Evolutionary conservation across 1,140 invertebrate species (phyloP).

Genomic region (Pararge aegeria): DNA sequence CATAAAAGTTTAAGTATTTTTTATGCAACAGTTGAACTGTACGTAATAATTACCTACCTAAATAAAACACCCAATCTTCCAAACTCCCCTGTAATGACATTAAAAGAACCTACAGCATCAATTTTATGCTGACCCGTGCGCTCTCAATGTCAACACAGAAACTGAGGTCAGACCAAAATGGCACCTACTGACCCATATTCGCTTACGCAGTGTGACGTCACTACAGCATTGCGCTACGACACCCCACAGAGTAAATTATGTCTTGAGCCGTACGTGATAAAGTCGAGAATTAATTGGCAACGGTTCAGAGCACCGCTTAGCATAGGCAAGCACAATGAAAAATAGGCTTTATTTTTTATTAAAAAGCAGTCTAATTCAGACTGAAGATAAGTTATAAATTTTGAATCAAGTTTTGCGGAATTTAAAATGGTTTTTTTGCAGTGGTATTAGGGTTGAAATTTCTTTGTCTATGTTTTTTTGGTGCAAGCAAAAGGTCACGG

Average conservation of each 20-base stretch:
- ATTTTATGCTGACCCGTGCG: slow-evolving; percentile 7
- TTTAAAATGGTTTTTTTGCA: background rate
- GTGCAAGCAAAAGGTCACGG: slow-evolving; percentile 29
- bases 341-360: slow-evolving; percentile 5
- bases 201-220: slow-evolving; percentile 59
- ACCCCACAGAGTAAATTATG: slow-evolving; percentile 24
- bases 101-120: slow-evolving; percentile 11
- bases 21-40: too few species aligned
- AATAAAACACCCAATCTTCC: slow-evolving; percentile 6
- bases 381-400: background rate
- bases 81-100: slow-evolving; percentile 2
- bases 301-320: background rate
- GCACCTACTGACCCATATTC: slow-evolving; percentile 51
- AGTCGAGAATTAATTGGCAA: slow-evolving; percentile 33
- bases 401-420: background rate
- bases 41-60: too few species aligned
- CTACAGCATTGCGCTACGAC: slow-evolving; percentile 48
- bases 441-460: slow-evolving; percentile 6
- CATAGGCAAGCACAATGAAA: slow-evolving; percentile 7
- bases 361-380: slow-evolving; percentile 16
- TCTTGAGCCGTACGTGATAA: slow-evolving; percentile 28
- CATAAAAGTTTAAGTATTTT: too few species aligned
- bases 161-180: slow-evolving; percentile 33
- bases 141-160: slow-evolving; percentile 2
- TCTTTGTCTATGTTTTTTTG: slow-evolving; percentile 11